Conservation (phyloP, 1,140 invertebrate genomes). For the Pentalonia nigronervosa region DNA sequence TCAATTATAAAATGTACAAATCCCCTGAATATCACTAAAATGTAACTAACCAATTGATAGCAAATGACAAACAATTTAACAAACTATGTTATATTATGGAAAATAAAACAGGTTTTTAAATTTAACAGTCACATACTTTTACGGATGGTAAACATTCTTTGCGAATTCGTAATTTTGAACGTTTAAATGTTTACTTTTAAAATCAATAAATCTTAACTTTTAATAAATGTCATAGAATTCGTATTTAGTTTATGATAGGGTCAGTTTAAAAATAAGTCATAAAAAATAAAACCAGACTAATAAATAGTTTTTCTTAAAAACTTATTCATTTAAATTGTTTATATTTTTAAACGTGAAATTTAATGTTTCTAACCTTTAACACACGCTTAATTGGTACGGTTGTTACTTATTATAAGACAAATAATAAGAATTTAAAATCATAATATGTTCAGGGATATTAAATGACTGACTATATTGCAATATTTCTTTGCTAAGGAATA, state of each 20-base stretch:
- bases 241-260: background rate
- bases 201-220: background rate
- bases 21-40: background rate
- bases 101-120: background rate
- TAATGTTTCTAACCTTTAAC: conserved; percentile 14
- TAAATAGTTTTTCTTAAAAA: background rate
- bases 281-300: background rate
- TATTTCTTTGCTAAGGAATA: background rate
- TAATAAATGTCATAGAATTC: conserved; percentile 11
- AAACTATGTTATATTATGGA: background rate
- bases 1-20: background rate
- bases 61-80: background rate
- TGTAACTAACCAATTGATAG: background rate
- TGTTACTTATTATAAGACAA: background rate
- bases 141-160: background rate
- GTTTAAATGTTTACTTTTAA: background rate
- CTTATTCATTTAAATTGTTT: background rate
- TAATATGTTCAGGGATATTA: background rate
- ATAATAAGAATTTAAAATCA: background rate
- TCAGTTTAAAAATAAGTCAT: background rate
- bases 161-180: background rate
- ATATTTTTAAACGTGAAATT: background rate
- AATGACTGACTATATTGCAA: background rate
- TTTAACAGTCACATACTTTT: background rate
- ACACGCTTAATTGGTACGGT: background rate